phyloP scores from a whole-genome alignment of 92 coral and sea anemone species.

The Muricea muricata region DNA sequence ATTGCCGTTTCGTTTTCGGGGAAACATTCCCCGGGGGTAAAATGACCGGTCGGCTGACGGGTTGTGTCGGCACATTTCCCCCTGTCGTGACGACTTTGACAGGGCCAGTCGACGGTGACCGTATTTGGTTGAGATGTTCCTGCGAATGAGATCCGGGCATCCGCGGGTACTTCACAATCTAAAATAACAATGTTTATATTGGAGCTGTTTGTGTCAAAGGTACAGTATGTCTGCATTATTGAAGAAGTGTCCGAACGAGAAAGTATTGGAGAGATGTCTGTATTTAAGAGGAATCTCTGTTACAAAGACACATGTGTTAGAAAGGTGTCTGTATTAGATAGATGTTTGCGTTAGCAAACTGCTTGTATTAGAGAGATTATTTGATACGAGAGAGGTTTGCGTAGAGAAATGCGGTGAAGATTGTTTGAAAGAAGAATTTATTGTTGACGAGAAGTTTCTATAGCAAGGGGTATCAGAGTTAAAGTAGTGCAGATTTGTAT shows the following conservation, averaged over 20 bases:
- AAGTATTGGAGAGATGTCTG: background rate
- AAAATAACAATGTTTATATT: no score
- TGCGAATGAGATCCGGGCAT: conserved; percentile 16
- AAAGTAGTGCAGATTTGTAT: no score
- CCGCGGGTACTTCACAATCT: conserved; percentile 1
- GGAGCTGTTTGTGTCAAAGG: background rate
- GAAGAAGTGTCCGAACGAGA: background rate
- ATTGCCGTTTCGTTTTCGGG: conserved; percentile 26
- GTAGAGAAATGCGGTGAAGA: no score
- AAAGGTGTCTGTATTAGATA: no score
- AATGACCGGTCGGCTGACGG: background rate
- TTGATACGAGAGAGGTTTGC: no score
- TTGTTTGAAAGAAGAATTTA: no score
- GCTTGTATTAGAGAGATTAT: no score
- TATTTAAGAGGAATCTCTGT: background rate
- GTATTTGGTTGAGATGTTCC: conserved; percentile 9
- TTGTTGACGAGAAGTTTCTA: no score
- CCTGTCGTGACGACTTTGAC: conserved; percentile 30
- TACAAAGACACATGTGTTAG: background rate
- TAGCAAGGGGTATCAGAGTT: no score
- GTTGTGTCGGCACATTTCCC: conserved; percentile 24
- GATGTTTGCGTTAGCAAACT: no score
- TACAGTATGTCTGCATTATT: background rate
- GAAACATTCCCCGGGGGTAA: conserved; percentile 1
- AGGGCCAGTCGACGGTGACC: background rate